These are phyloP conservation scores for Phrynocephalus forsythii DNA, from an alignment of 2,797 vertebrate genomes.

Conservation along the genomic window DNA sequence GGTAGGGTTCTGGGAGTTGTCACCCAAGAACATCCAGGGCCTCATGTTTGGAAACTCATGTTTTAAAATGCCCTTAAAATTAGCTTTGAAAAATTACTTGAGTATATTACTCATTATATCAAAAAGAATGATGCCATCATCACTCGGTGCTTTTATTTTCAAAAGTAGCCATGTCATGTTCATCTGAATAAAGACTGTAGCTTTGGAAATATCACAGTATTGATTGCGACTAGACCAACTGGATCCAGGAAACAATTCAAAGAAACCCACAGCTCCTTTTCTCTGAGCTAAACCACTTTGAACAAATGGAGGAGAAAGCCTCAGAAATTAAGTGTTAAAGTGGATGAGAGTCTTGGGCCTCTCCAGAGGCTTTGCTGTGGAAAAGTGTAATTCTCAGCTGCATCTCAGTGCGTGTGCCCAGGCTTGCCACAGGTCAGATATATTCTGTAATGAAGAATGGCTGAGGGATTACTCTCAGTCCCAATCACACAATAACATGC, in stretches of 20 bases:
- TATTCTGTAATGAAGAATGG: constrained; percentile 5
- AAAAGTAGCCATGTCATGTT: too few relatives aligned
- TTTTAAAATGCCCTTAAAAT: too few relatives aligned
- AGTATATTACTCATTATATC: too few relatives aligned
- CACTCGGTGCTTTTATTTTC: too few relatives aligned
- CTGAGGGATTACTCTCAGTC: constrained; percentile 4
- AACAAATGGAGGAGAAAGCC: neutral
- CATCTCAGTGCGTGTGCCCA: constrained; percentile 1
- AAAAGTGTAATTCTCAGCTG: neutral
- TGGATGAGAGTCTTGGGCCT: neutral
- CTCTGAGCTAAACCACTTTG: neutral
- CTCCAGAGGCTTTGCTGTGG: neutral
- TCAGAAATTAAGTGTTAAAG: neutral
- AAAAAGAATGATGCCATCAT: too few relatives aligned
- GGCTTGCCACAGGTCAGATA: constrained; percentile 9
- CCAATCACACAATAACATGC: neutral
- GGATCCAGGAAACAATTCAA: neutral
- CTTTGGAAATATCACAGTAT: neutral
- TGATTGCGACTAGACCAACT: neutral
- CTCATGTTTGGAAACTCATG: too few relatives aligned
- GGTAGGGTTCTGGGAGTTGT: too few relatives aligned
- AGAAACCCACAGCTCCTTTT: neutral
- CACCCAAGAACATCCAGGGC: too few relatives aligned
- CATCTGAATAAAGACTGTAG: neutral
- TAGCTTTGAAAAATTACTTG: too few relatives aligned